Conservation (phyloP, 2,888 invertebrate species). For the Eumerus sabulonum region DNA sequence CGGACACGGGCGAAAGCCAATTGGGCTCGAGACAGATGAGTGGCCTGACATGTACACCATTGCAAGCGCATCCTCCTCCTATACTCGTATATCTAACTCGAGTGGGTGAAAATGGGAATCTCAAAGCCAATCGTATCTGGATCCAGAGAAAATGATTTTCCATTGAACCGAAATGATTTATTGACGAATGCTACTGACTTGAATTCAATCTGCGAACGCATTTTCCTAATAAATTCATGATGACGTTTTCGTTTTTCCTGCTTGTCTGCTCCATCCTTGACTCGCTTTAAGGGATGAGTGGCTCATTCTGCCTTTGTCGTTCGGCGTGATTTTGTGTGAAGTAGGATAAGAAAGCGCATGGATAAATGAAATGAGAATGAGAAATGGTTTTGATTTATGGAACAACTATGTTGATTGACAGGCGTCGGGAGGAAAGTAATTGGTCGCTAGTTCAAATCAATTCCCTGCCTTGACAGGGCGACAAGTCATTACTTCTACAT, state of each 20-base stretch:
- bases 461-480: slow-evolving; percentile 28
- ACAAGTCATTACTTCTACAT: slow-evolving; percentile 41
- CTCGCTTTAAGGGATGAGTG: no score
- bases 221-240: slow-evolving; percentile 66
- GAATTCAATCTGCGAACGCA: slow-evolving; percentile 67
- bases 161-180: slow-evolving; percentile 65
- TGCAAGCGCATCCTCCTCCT: slow-evolving; percentile 9
- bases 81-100: background rate
- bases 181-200: slow-evolving; percentile 65
- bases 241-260: slow-evolving; percentile 65
- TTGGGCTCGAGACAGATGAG: no score
- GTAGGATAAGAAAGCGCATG: slow-evolving; percentile 22
- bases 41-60: no score
- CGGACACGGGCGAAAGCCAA: background rate
- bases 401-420: slow-evolving; percentile 65
- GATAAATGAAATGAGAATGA: slow-evolving; percentile 64
- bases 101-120: slow-evolving; percentile 7
- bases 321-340: no score
- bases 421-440: slow-evolving; percentile 55
- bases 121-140: slow-evolving; percentile 44
- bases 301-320: background rate
- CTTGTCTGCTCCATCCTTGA: slow-evolving; percentile 26
- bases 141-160: slow-evolving; percentile 47
- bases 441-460: slow-evolving; percentile 66
- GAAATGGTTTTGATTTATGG: slow-evolving; percentile 67